Percentiles rank a stretch among this genome's conserved stretches.
Evolutionary conservation across 2,797 vertebrate species (phyloP).

Genomic region (Brachyrhaphis roseni): DNA sequence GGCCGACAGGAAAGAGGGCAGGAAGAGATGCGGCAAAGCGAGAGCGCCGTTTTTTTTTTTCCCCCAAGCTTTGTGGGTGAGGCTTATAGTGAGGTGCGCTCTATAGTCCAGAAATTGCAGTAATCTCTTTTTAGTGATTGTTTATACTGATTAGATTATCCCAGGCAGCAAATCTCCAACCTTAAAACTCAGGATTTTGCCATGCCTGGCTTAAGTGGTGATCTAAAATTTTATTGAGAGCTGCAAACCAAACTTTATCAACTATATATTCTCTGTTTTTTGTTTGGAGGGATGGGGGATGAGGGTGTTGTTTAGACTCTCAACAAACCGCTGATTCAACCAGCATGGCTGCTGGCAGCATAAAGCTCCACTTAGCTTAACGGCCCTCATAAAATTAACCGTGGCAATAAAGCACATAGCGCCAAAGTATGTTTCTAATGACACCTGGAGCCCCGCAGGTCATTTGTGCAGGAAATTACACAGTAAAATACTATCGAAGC

Average conservation of each 20-base stretch:
- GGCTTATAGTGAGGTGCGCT: too few relatives aligned
- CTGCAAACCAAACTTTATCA: slow-evolving; percentile 31
- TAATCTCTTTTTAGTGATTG: too few relatives aligned
- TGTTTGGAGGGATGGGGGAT: neutral
- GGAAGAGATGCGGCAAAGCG: too few relatives aligned
- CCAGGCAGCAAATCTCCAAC: neutral
- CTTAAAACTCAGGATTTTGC: neutral
- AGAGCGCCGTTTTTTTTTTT: too few relatives aligned
- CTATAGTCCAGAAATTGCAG: too few relatives aligned
- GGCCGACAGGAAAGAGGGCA: too few relatives aligned
- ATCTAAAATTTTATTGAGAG: slow-evolving; percentile 1
- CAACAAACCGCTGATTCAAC: slow-evolving; percentile 73
- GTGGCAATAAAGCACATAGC: slow-evolving; percentile 77
- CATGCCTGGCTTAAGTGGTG: slow-evolving; percentile 1
- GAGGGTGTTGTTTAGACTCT: slow-evolving; percentile 7
- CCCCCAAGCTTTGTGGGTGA: too few relatives aligned
- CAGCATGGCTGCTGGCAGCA: slow-evolving; percentile 73
- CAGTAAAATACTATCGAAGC: slow-evolving; percentile 76
- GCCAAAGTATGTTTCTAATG: slow-evolving; percentile 80
- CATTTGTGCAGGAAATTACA: slow-evolving; percentile 76
- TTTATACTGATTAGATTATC: neutral
- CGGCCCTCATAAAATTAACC: slow-evolving; percentile 80
- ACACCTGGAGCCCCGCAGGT: slow-evolving; percentile 77
- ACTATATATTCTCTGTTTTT: neutral
- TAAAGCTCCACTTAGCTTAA: slow-evolving; percentile 78